Conservation (phyloP, 2,113 vertebrate genomes). For the Suncus etruscus region DNA sequence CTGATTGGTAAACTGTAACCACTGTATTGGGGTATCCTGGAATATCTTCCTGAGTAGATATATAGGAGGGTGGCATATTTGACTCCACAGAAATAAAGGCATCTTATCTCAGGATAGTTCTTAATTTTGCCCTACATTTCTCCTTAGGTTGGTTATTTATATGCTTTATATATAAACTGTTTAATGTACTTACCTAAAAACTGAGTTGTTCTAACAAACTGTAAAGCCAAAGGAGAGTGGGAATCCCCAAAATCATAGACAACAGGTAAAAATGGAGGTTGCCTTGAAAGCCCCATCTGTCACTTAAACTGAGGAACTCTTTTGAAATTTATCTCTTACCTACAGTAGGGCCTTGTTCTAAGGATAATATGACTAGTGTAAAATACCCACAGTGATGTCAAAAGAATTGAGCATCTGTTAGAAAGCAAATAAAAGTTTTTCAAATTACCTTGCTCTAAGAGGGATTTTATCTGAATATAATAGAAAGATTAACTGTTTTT, state of each 20-base stretch:
- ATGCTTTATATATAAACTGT: slow-evolving; percentile 36
- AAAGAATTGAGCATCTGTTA: slow-evolving; percentile 26
- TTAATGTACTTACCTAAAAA: slow-evolving; percentile 10
- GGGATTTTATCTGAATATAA: neutral
- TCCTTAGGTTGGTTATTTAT: neutral
- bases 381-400: neutral
- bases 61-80: neutral
- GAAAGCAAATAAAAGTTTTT: slow-evolving; percentile 36
- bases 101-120: neutral
- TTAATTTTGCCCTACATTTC: neutral
- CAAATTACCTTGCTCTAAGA: slow-evolving; percentile 13
- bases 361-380: neutral
- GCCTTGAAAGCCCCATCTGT: neutral
- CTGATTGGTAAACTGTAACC: neutral
- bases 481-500: slow-evolving; percentile 40
- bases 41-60: no score
- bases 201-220: slow-evolving; percentile 1
- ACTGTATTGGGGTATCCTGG: no score
- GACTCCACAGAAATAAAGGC: neutral
- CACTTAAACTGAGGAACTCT: neutral
- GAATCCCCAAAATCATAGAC: neutral
- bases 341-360: neutral
- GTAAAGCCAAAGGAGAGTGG: neutral
- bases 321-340: neutral
- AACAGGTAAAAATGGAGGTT: neutral